Percentiles rank a stretch among this genome's conserved stretches.
These are phyloP conservation scores for Papilio polyxenes DNA, from an alignment of 1,140 invertebrate genomes.

Conservation along the genomic window DNA sequence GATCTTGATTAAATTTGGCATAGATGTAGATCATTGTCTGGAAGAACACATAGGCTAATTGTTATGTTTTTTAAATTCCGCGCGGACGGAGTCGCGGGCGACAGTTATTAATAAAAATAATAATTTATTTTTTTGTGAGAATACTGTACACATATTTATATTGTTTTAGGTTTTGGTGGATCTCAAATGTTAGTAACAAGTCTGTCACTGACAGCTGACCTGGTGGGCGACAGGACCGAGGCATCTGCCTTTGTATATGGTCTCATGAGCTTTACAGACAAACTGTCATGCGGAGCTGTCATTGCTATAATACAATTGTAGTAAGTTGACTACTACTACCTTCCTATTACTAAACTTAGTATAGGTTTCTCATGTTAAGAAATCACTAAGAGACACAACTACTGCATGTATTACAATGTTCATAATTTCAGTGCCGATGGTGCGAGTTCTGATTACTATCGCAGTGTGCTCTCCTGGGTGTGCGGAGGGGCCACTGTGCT, in stretches of 20 bases:
- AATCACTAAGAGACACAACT: too few species aligned
- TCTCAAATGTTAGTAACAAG: constrained; percentile 94
- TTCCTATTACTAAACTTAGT: too few species aligned
- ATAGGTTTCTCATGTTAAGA: too few species aligned
- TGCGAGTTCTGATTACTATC: constrained; percentile 70
- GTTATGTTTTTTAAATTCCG: too few species aligned
- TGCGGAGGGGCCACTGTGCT: constrained; percentile 76
- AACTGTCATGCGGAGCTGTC: constrained; percentile 92
- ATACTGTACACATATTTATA: neutral
- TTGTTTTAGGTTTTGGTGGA: constrained; percentile 86
- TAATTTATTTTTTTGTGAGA: neutral
- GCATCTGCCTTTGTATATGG: constrained; percentile 97
- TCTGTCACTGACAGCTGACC: constrained; percentile 92
- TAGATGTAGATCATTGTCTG: too few species aligned
- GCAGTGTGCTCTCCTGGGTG: constrained; percentile 76
- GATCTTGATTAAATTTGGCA: too few species aligned
- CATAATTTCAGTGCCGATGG: constrained; percentile 62
- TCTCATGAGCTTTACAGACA: constrained; percentile 97
- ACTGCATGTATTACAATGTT: neutral
- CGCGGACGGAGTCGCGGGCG: too few species aligned
- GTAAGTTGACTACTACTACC: constrained; percentile 70
- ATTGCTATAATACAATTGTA: constrained; percentile 89
- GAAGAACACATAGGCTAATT: too few species aligned
- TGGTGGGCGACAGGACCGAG: constrained; percentile 92
- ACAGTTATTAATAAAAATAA: neutral